Percentiles rank a stretch among this genome's conserved stretches.
Conservation (phyloP, 2,797 vertebrate genomes). For the Salarias fasciatus region DNA sequence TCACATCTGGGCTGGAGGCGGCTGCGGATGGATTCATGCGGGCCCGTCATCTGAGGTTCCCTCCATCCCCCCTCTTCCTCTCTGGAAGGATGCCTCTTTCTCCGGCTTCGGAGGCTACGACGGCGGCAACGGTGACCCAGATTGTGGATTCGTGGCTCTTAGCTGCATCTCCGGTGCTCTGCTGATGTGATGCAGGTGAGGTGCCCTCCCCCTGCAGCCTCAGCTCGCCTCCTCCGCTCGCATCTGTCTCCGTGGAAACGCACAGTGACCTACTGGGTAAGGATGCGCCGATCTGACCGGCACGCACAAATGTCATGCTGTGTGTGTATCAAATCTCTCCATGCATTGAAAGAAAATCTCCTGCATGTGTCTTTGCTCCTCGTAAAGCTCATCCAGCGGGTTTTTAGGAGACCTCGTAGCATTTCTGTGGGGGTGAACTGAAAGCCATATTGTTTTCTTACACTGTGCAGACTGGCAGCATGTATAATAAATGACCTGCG, state of each 20-base stretch:
- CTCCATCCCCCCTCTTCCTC: no score
- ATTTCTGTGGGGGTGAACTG: constrained; percentile 1
- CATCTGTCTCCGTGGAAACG: constrained; percentile 52
- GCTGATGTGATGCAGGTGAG: constrained; percentile 39
- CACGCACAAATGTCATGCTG: constrained; percentile 31
- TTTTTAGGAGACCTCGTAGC: constrained; percentile 1
- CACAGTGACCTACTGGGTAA: constrained; percentile 57
- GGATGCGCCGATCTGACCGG: constrained; percentile 42
- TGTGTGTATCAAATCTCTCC: no score
- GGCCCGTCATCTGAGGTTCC: constrained; percentile 52
- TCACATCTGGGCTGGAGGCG: constrained; percentile 33
- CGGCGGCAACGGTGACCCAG: constrained; percentile 54
- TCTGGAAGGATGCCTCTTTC: constrained; percentile 42
- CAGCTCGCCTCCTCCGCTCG: constrained; percentile 47
- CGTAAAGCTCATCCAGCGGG: background rate
- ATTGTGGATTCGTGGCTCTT: constrained; percentile 41
- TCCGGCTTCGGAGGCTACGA: no score
- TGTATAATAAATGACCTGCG: constrained; percentile 59
- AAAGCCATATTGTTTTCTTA: constrained; percentile 41
- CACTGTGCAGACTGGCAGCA: constrained; percentile 40
- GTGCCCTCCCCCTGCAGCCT: constrained; percentile 16
- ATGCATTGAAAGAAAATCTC: no score
- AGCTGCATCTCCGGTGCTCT: constrained; percentile 25
- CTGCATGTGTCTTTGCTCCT: background rate
- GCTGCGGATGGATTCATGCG: constrained; percentile 39